Evolutionary conservation across 1,140 invertebrate genomes (phyloP).

Genomic region (Drosophila albomicans): DNA sequence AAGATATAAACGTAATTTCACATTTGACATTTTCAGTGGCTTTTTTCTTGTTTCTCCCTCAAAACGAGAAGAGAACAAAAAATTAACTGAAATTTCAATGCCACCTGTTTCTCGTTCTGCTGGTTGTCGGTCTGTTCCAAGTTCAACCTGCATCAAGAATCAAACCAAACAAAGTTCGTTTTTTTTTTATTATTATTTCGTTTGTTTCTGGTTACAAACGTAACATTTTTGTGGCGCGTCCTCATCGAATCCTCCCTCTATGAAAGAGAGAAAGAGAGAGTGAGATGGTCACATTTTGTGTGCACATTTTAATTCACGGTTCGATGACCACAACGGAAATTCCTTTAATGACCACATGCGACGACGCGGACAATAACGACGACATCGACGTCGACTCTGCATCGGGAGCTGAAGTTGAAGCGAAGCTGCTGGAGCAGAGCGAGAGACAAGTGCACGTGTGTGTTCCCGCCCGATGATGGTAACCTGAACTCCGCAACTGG

Average conservation of each 20-base stretch:
- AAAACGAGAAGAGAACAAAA: background rate
- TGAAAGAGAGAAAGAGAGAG: background rate
- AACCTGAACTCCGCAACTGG: constrained; percentile 36
- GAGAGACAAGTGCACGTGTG: constrained; percentile 58
- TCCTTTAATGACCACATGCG: constrained; percentile 77
- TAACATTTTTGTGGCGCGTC: constrained; percentile 34
- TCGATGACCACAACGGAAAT: constrained; percentile 74
- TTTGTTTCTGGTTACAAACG: constrained; percentile 6
- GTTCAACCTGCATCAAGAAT: constrained; percentile 41
- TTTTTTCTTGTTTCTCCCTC: background rate
- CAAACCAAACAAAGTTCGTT: constrained; percentile 28
- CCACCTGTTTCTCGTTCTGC: constrained; percentile 28
- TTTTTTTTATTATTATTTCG: constrained; percentile 32
- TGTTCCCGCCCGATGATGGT: constrained; percentile 4
- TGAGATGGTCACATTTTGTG: constrained; percentile 36
- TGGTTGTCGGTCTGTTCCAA: background rate
- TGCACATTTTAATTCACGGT: constrained; percentile 72
- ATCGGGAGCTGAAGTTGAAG: background rate
- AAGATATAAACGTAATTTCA: background rate
- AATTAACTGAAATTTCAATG: background rate
- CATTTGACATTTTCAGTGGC: background rate
- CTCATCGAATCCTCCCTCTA: constrained; percentile 13
- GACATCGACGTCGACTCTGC: constrained; percentile 11
- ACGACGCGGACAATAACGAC: constrained; percentile 58
- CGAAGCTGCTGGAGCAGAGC: constrained; percentile 12